These are phyloP conservation scores for Temnothorax curvispinosus DNA, from an alignment of 1,140 invertebrate genomes.

Conservation along the genomic window DNA sequence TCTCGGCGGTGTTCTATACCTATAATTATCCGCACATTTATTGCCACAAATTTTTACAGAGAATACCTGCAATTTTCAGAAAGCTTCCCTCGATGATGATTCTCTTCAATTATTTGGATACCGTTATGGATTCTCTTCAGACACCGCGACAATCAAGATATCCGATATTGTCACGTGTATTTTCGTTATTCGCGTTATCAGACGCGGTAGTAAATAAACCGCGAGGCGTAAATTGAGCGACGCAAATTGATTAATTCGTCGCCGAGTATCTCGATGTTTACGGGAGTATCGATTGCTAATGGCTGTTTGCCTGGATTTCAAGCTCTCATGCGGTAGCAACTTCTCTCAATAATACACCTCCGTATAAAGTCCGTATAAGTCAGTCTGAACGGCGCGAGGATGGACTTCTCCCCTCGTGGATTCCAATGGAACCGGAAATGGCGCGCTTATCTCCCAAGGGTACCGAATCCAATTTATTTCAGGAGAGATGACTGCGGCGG, in stretches of 20 bases:
- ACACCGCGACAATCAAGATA: not conserved
- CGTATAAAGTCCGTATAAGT: not conserved
- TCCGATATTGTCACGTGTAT: not conserved
- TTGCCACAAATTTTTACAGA: not conserved
- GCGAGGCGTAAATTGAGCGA: slow-evolving; percentile 47
- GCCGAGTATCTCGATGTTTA: slow-evolving; percentile 50
- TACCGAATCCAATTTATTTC: slow-evolving; percentile 45
- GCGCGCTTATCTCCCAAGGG: slow-evolving; percentile 1
- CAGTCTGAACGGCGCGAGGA: not conserved
- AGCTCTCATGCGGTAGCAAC: slow-evolving; percentile 7
- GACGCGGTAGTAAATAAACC: not conserved
- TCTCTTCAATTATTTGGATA: not conserved
- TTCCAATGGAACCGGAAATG: slow-evolving; percentile 15
- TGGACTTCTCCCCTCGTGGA: not conserved
- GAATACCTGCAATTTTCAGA: not conserved
- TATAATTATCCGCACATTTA: not conserved
- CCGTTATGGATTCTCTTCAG: not conserved
- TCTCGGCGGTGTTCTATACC: not conserved
- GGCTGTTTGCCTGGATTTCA: slow-evolving; percentile 59
- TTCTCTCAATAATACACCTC: slow-evolving; percentile 4
- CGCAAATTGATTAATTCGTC: slow-evolving; percentile 68
- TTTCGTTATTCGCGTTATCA: slow-evolving; percentile 25
- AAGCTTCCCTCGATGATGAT: not conserved
- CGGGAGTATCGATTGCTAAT: slow-evolving; percentile 70
- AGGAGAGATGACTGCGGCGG: not conserved